Percentiles rank a stretch among this genome's conserved stretches.
phyloP scores from a whole-genome alignment of 1,140 invertebrate species.

The Nasonia longicornis region DNA sequence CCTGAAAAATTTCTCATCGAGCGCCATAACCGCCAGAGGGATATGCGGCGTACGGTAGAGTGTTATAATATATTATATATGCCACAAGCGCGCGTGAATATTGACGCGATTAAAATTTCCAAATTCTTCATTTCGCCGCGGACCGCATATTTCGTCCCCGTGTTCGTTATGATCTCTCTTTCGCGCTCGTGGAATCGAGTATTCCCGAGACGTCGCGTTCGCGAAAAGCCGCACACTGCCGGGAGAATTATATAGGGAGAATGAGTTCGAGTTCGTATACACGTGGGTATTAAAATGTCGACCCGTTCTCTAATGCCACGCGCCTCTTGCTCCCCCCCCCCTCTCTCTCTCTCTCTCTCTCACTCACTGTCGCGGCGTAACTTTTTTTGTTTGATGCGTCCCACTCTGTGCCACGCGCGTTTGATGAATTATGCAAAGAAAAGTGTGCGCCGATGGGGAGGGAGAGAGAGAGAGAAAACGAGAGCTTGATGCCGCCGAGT shows the following conservation, averaged over 20 bases:
- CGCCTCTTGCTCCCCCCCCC: neutral
- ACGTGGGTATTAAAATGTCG: neutral
- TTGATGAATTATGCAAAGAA: slow-evolving; percentile 4
- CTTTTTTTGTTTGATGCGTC: neutral
- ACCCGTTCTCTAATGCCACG: neutral
- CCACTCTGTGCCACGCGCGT: neutral
- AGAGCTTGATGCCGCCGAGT: neutral
- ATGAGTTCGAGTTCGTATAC: neutral
- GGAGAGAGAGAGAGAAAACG: neutral
- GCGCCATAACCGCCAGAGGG: too few relatives aligned
- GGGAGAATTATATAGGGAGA: neutral
- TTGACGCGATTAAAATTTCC: neutral
- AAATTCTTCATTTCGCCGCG: neutral
- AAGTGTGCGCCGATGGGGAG: neutral
- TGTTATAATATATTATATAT: too few relatives aligned
- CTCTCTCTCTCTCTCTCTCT: neutral
- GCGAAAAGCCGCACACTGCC: neutral
- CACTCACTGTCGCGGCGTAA: neutral
- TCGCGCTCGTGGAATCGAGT: too few relatives aligned
- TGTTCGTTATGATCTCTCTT: too few relatives aligned
- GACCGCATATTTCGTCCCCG: neutral
- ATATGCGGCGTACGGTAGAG: too few relatives aligned
- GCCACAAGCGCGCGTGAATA: too few relatives aligned
- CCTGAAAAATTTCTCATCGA: neutral
- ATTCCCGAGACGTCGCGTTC: too few relatives aligned